Evolutionary conservation across 2,797 vertebrate genomes (phyloP), one percentile per base, ranked within the genome.

Genomic region (Dipus sagitta): DNA sequence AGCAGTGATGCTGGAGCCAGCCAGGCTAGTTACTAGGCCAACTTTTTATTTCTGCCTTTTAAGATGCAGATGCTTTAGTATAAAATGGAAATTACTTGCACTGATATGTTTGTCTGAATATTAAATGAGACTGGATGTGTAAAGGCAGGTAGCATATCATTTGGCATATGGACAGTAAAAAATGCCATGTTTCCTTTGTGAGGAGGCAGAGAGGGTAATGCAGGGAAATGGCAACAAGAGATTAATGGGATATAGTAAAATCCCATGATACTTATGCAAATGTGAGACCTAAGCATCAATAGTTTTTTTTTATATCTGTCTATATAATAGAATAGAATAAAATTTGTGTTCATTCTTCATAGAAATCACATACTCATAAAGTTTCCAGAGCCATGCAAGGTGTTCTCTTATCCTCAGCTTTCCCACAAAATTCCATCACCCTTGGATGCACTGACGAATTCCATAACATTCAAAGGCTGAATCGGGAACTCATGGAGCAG

Each of bases 271-370:
- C 20, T 67, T 54, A 13, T 68, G 38, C 21, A 10, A 20, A 30
- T 14, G 12, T 15, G 24, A n/a, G 0, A 21, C 6, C 28, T 20
- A 21, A 1, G 6, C 10, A 9, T 62, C 32, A 11, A 34, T 12
- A 28, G 26, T 23, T 70, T 81, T 2, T 2, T 21, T 10, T 52
- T 47, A n/a, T 13, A 12, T 64, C 64, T 64, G 5, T 32, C 10
- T 6, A 34, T 70, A 12, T 23, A 28, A 2, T 32, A 62, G 70
- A 71, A 38, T 14, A 24, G 5, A 62, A 38, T 18, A 4, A 58
- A 58, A 17, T 17, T 32, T 13, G 18, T 68, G 47, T 81, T 60
- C 18, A 74, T 34, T 67, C 14, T 70, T 70, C 47, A 15, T 52
- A 70, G 34, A 4, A 17, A 12, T 9, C 20, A 2, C 10, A 23